Evolutionary conservation across 2,888 invertebrate genomes (phyloP).

Genomic region (Tiphia femorata): DNA sequence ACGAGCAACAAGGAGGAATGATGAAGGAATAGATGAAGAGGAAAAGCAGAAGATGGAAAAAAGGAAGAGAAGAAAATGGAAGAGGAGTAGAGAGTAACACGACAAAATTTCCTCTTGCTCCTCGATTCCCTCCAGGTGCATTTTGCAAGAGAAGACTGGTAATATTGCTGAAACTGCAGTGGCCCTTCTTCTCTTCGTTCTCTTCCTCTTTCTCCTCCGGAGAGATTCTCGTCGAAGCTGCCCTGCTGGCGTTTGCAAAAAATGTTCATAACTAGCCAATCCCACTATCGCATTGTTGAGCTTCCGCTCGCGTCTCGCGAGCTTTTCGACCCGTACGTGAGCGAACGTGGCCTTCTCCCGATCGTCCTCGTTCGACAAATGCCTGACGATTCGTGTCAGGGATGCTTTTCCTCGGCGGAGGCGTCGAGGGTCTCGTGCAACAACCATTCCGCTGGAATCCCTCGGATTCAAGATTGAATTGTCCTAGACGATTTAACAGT

Average conservation of each 20-base stretch:
- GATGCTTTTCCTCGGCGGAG: no score
- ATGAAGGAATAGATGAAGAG: neutral
- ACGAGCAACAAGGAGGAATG: neutral
- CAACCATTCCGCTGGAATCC: conserved; percentile 13
- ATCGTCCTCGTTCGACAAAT: no score
- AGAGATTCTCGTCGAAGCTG: neutral
- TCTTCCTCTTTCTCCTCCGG: conserved; percentile 25
- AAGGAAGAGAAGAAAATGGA: neutral
- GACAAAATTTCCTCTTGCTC: no score
- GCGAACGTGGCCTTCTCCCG: neutral
- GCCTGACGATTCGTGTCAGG: no score
- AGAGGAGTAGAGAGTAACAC: no score
- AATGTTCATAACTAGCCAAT: conserved; percentile 55
- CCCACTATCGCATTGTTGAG: conserved; percentile 16
- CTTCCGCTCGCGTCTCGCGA: neutral
- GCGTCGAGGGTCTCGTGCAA: no score
- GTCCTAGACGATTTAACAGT: no score
- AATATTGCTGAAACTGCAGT: conserved; percentile 49
- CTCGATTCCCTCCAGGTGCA: conserved; percentile 1
- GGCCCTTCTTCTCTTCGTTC: no score
- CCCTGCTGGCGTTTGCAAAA: conserved; percentile 48
- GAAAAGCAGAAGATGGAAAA: neutral
- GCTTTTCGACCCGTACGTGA: neutral
- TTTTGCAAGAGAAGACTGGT: conserved; percentile 21
- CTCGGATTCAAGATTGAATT: neutral